Conservation (phyloP, 2,888 invertebrate species). For the Bursaphelenchus okinawaensis region DNA sequence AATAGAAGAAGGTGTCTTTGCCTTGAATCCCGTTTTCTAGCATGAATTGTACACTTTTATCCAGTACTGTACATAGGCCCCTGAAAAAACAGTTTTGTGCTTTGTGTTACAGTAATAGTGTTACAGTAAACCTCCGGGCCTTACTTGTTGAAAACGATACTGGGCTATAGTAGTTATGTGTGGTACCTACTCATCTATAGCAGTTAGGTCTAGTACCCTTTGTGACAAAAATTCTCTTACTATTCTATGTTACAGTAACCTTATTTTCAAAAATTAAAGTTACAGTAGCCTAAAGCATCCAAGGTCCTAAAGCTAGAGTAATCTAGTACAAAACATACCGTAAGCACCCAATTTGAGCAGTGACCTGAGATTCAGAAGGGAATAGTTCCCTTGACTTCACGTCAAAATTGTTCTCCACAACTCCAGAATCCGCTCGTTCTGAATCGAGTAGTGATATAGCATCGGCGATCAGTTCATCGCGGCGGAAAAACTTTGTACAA, state of each 20-base stretch:
- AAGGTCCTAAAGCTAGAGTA: too few species aligned
- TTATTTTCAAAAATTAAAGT: too few species aligned
- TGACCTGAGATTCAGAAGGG: slow-evolving; percentile 10
- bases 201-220: too few species aligned
- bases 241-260: too few species aligned
- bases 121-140: too few species aligned
- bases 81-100: slow-evolving; percentile 54
- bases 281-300: too few species aligned
- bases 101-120: too few species aligned
- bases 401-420: slow-evolving; percentile 2
- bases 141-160: too few species aligned
- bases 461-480: slow-evolving; percentile 11
- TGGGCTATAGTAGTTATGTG: too few species aligned
- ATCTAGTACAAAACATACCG: neutral
- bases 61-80: slow-evolving; percentile 62
- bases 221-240: too few species aligned
- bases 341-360: neutral
- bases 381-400: slow-evolving; percentile 8
- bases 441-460: slow-evolving; percentile 4
- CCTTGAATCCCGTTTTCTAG: slow-evolving; percentile 6
- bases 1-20: slow-evolving; percentile 63
- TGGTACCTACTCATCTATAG: too few species aligned
- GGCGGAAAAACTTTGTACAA: slow-evolving; percentile 4
- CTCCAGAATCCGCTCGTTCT: slow-evolving; percentile 8
- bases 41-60: neutral